These are phyloP conservation scores for Palythoa grandis DNA, from an alignment of 92 coral and sea anemone species.

Conservation along the genomic window DNA sequence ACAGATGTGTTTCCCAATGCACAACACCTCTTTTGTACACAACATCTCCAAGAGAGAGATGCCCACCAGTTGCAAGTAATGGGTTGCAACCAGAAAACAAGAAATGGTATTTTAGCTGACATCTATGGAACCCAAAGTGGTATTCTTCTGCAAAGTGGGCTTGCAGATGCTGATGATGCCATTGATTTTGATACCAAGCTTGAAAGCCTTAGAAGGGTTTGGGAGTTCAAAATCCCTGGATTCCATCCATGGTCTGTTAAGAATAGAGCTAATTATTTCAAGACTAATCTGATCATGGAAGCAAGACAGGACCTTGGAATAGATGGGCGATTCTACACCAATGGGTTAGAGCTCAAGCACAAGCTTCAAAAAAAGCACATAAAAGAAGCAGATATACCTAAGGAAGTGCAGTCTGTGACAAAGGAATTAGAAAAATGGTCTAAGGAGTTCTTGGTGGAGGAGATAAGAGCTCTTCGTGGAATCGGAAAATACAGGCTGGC, in stretches of 20 bases:
- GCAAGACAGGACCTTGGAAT: slow-evolving; percentile 28
- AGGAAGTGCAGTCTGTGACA: not conserved
- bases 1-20: not conserved
- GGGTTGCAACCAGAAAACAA: not conserved
- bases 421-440: slow-evolving; percentile 23
- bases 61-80: not conserved
- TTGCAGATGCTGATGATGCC: not conserved
- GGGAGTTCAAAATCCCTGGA: not conserved
- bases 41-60: not conserved
- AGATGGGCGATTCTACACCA: slow-evolving; percentile 57
- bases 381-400: not conserved
- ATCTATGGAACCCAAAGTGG: not conserved
- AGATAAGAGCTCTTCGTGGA: not conserved
- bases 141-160: not conserved
- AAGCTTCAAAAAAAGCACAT: not conserved
- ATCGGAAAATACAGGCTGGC: not conserved
- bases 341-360: slow-evolving; percentile 45
- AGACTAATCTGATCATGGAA: not conserved
- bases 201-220: not conserved
- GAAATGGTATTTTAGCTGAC: not conserved
- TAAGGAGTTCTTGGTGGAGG: not conserved
- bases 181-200: not conserved
- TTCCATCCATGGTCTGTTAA: not conserved
- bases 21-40: not conserved
- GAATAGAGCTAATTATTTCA: not conserved